phyloP scores from a whole-genome alignment of 2,113 vertebrate species.

The Paramisgurnus dabryanus region DNA sequence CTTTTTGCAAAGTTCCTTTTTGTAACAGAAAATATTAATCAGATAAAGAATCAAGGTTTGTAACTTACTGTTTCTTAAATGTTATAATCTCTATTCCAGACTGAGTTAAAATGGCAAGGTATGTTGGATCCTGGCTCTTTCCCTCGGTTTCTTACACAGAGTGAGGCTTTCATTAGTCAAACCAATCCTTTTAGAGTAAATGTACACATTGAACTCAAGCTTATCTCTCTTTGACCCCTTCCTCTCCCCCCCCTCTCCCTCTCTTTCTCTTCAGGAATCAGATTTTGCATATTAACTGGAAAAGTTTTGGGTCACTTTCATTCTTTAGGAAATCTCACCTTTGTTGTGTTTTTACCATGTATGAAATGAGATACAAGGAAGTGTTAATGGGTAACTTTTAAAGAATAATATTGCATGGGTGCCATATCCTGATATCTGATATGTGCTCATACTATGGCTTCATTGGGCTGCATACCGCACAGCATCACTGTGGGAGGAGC shows the following conservation, averaged over 20 bases:
- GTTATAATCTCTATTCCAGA: not conserved
- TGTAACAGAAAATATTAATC: no score
- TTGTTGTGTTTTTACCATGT: not conserved
- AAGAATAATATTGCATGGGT: not conserved
- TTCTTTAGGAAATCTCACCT: no score
- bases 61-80: not conserved
- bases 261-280: not conserved
- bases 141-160: not conserved
- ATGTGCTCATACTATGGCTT: not conserved
- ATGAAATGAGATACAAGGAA: conserved; percentile 12
- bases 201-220: not conserved
- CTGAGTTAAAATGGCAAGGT: not conserved
- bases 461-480: not conserved
- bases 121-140: not conserved
- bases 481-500: not conserved
- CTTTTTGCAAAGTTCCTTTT: no score
- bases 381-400: not conserved
- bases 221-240: not conserved
- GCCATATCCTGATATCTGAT: conserved; percentile 3
- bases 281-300: no score
- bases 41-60: no score
- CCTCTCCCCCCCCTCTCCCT: not conserved
- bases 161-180: not conserved
- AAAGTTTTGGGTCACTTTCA: not conserved
- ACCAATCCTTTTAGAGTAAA: not conserved